A percentile compares a stretch with the other conserved stretches of the same genome.
These are phyloP conservation scores for Oceanodroma tethys DNA, from an alignment of 2,113 vertebrate genomes.

Conservation along the genomic window DNA sequence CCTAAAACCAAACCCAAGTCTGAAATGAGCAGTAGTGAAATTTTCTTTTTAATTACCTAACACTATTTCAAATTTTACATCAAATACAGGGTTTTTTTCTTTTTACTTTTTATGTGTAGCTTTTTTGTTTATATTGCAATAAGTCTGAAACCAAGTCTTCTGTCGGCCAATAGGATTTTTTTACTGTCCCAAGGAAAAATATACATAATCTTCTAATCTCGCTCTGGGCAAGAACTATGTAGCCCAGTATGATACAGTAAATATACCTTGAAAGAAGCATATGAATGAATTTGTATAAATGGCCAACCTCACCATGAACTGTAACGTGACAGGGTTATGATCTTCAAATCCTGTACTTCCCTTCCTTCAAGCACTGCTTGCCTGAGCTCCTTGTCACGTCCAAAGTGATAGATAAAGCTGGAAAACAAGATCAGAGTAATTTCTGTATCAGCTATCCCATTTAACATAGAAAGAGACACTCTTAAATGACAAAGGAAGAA, in stretches of 20 bases:
- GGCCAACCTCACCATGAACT: background rate
- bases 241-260: background rate
- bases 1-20: background rate
- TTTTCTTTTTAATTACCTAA: background rate
- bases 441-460: background rate
- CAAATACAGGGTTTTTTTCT: background rate
- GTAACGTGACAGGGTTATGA: background rate
- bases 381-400: background rate
- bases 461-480: background rate
- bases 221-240: background rate
- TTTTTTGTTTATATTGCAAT: background rate
- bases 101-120: background rate
- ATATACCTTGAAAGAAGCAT: background rate
- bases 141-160: background rate
- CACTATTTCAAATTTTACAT: background rate
- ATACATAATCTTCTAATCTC: background rate
- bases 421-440: background rate
- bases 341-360: background rate
- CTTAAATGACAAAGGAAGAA: background rate
- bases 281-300: background rate
- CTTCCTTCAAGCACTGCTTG: background rate
- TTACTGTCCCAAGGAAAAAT: background rate
- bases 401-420: background rate
- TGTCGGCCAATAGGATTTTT: background rate
- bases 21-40: background rate